phyloP scores from a whole-genome alignment of 2,797 vertebrate species.

The Chromis chromis region DNA sequence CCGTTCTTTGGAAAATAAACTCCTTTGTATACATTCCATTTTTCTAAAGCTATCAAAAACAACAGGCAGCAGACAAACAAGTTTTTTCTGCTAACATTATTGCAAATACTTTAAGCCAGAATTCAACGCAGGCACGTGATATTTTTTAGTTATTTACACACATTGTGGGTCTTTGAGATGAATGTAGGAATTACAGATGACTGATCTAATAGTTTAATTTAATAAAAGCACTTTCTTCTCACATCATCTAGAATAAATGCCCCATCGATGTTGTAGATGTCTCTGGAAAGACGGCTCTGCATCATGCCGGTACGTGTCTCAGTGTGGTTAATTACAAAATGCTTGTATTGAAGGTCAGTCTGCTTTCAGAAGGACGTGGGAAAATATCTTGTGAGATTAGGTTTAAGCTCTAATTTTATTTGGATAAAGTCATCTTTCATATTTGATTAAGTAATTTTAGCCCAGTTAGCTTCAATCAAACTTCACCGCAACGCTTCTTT shows the following conservation, averaged over 20 bases:
- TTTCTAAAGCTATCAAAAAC: not conserved
- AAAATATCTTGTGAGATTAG: constrained; percentile 44
- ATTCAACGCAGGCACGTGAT: not conserved
- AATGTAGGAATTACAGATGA: not conserved
- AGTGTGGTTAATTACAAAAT: constrained; percentile 9
- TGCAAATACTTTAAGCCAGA: not conserved
- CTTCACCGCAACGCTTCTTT: not conserved
- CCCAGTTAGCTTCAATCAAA: constrained; percentile 13
- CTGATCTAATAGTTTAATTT: not conserved
- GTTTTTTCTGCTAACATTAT: not conserved
- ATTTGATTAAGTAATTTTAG: constrained; percentile 19
- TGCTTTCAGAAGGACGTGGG: constrained; percentile 38
- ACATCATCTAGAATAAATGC: constrained; percentile 87
- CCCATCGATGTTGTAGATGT: constrained; percentile 85
- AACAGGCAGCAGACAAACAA: not conserved
- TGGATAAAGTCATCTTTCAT: constrained; percentile 26
- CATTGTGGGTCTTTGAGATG: not conserved
- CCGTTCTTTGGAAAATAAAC: not conserved
- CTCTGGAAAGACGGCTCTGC: constrained; percentile 91
- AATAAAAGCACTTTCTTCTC: not conserved
- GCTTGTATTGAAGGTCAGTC: constrained; percentile 13
- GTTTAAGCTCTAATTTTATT: constrained; percentile 41
- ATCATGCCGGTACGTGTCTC: constrained; percentile 90
- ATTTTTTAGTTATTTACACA: not conserved
- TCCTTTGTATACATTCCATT: not conserved